Evolutionary conservation across 2,888 invertebrate species (phyloP).

Genomic region (Listrodromus nycthemerus): DNA sequence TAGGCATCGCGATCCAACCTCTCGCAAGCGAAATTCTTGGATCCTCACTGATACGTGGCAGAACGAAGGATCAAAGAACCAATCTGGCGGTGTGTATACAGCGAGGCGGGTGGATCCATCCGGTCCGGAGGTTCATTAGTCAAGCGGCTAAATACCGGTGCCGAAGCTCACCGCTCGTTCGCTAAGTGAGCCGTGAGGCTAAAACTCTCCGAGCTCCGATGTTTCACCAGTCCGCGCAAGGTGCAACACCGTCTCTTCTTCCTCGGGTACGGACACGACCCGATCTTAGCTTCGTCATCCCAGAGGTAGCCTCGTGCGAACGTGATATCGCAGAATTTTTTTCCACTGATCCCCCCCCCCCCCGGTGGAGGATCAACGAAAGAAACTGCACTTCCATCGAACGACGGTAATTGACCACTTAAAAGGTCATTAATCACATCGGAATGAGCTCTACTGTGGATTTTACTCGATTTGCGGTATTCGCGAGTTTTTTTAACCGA

Average conservation of each 20-base stretch:
- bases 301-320: constrained; percentile 67
- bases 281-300: constrained; percentile 54
- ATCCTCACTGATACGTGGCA: background rate
- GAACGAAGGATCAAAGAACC: constrained; percentile 9
- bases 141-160: constrained; percentile 78
- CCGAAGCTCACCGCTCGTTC: constrained; percentile 61
- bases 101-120: constrained; percentile 59
- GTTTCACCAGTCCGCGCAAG: constrained; percentile 52
- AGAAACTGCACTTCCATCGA: constrained; percentile 32
- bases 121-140: constrained; percentile 79
- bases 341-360: constrained; percentile 57
- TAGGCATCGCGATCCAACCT: constrained; percentile 15
- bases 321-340: constrained; percentile 78
- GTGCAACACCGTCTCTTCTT: constrained; percentile 38
- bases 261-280: constrained; percentile 35
- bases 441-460: constrained; percentile 6
- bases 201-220: constrained; percentile 28
- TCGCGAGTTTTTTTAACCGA: background rate
- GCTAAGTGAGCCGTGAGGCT: constrained; percentile 77
- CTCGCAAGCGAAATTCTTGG: background rate
- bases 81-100: background rate
- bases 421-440: constrained; percentile 82
- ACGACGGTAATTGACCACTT: constrained; percentile 80
- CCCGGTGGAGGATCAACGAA: constrained; percentile 47
- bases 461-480: background rate